Evolutionary conservation across 2,888 invertebrate genomes (phyloP), one percentile per base, ranked within the genome.

Genomic region (Cephus nigrinus): DNA sequence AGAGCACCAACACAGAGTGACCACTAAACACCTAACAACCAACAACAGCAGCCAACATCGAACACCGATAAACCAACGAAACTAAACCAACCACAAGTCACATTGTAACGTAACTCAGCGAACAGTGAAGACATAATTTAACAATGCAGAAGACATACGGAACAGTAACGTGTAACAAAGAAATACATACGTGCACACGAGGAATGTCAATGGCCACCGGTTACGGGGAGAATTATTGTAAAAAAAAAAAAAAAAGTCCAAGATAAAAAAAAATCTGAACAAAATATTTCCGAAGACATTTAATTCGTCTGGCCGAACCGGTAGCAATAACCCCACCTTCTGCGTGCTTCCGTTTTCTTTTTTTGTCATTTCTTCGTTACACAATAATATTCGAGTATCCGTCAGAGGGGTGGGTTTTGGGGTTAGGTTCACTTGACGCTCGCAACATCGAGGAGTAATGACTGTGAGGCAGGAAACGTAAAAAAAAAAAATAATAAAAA

Each of bases 1-100:
- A 86, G 74, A 85, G 86, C 87, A 90, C 87, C 88, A 90, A 90
- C 86, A 90, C 88, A 89, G 85, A 88, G 86, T 90, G 88, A 90
- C 88, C 90, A 91, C 90, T 90, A 90, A 91, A 91, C 90, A 91
- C 90, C 90, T 90, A 89, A 90, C 88, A 91, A 90, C 88, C 88
- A 91, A 90, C 90, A 90, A 87, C 86, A 90, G 88, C 90, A 91
- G 88, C 88, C 89, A 91, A 90, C 90, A 90, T 87, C 86, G 90
- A 90, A 91, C 91, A 91, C 84, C 89, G 88, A 90, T 88, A 90
- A 88, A 90, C 89, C 88, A 90, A 88, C 85, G 88, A 88, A 89
- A 88, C 88, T 88, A 89, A 87, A 89, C 89, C 87, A 90, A 90
- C 89, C 88, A 88, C 89, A 89, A 89, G 87, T 90, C 87, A 90